Percentiles rank a stretch among this genome's conserved stretches.
These are phyloP conservation scores for Thera britannica DNA, from an alignment of 2,888 invertebrate species.

Conservation along the genomic window DNA sequence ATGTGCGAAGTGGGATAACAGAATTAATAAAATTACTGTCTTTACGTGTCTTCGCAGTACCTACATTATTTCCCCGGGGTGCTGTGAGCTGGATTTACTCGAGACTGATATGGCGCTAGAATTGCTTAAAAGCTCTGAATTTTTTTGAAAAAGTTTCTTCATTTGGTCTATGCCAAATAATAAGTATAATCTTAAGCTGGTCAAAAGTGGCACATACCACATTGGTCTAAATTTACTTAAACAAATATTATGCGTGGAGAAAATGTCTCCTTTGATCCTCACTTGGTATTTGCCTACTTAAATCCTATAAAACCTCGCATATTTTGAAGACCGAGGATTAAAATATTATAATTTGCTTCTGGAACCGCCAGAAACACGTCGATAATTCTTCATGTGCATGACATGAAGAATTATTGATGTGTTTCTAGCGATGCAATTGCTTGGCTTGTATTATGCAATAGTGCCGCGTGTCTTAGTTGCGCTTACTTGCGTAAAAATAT, in stretches of 20 bases:
- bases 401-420: too few species aligned
- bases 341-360: too few species aligned
- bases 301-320: background rate
- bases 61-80: slow-evolving; percentile 34
- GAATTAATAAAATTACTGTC: slow-evolving; percentile 39
- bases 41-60: slow-evolving; percentile 32
- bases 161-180: background rate
- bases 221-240: background rate
- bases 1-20: slow-evolving; percentile 32
- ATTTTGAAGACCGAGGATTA: too few species aligned
- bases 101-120: slow-evolving; percentile 12
- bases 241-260: too few species aligned
- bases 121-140: slow-evolving; percentile 20
- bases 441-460: too few species aligned
- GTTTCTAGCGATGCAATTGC: too few species aligned
- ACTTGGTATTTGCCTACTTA: background rate
- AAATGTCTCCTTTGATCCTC: background rate
- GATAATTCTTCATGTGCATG: too few species aligned
- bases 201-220: background rate
- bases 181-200: too few species aligned
- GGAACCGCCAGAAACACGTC: too few species aligned
- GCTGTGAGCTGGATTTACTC: slow-evolving; percentile 25
- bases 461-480: too few species aligned
- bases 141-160: slow-evolving; percentile 3
- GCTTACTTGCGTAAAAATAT: too few species aligned